A percentile compares a stretch with the other conserved stretches of the same genome.
Conservation (phyloP, 2,113 vertebrate species). For the human region GRCh38 chr7:11746001-11746500, state of each 20-base stretch:
- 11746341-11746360: background rate
- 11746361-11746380: background rate
- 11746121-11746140: slow-evolving; percentile 33
- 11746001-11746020: too few species aligned
- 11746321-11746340: background rate
- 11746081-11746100: too few species aligned
- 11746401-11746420: background rate
- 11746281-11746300: background rate
- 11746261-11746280: background rate
- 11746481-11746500: background rate
- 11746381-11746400: background rate
- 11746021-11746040: too few species aligned
- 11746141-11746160: background rate
- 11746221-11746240: background rate
- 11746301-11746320: slow-evolving; percentile 32
- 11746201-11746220: slow-evolving; percentile 16
- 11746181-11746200: background rate
- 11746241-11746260: background rate
- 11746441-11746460: background rate
- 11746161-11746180: background rate
- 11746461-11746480: background rate
- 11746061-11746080: too few species aligned
- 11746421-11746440: background rate
- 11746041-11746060: too few species aligned
- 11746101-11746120: background rate